Evolutionary conservation across 2,888 invertebrate species (phyloP), one percentile per base, ranked within the genome.

Genomic region (Scaptomyza flava): DNA sequence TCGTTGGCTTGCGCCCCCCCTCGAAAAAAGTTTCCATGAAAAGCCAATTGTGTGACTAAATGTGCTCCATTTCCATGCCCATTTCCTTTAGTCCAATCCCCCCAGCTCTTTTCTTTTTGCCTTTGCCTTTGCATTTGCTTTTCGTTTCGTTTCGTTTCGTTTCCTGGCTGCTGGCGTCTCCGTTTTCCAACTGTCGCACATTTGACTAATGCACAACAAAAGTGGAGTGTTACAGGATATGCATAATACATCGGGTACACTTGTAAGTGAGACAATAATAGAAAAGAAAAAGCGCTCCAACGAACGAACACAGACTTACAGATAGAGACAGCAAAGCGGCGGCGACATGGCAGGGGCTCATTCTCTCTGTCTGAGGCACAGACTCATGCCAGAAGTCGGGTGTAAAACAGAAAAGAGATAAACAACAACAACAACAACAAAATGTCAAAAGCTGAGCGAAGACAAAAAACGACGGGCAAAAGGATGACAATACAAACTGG

Each of bases 191-290:
- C 77, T 77, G 84, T 77, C 87, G 83, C 72, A 84, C 87, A 82
- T 88, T 89, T 89, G 80, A 82, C 89, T 88, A 87, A 87, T 88
- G 87, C 89, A 84, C 84, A 89, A 79, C 84, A 87, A 88, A 88
- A 89, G 84, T 81, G 87, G 84, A 85, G 85, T 88, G 89, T 84
- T 82, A 88, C 87, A 88, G 87, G 89, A 89, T 87, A 87, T 89
- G 85, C 89, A 87, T 89, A 87, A 87, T 84, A 82, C 85, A 87
- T 89, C 76, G 77, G 81, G 81, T 88, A 86, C 88, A 87, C 83
- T 83, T 88, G 88, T 86, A 83, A 83, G 83, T 87, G 82, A 83
- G 82, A 87, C 82, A 85, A 83, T 83, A 83, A 87, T 83, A 83
- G 82, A 87, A 87, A 87, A 87, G 85, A 83, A 83, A 87, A 71